phyloP scores from a whole-genome alignment of 2,113 vertebrate genomes.

The Ophiodon elongatus region DNA sequence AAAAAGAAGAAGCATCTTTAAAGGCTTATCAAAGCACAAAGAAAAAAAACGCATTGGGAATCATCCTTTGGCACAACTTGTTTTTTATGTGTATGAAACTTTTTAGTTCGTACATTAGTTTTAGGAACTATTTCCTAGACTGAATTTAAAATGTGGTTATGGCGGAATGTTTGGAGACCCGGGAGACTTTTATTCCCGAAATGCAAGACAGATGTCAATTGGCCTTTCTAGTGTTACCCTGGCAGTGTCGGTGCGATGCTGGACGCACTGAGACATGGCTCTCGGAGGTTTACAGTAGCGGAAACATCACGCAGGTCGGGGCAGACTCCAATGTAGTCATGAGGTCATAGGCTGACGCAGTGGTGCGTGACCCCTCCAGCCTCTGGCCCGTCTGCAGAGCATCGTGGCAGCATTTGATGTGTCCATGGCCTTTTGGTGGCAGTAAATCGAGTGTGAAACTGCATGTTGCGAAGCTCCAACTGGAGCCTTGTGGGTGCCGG shows the following conservation, averaged over 20 bases:
- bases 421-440: constrained; percentile 58
- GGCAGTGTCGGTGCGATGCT: neutral
- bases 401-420: constrained; percentile 52
- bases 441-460: constrained; percentile 78
- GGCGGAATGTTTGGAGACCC: neutral
- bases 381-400: constrained; percentile 36
- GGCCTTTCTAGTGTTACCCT: neutral
- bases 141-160: neutral
- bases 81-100: neutral
- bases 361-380: constrained; percentile 43
- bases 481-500: constrained; percentile 59
- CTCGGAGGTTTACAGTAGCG: neutral
- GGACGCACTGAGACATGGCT: neutral
- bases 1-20: neutral
- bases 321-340: constrained; percentile 34
- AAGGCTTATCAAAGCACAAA: neutral
- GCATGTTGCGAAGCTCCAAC: constrained; percentile 49
- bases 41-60: neutral
- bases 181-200: constrained; percentile 1
- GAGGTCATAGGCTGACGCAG: constrained; percentile 50
- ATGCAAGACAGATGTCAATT: neutral
- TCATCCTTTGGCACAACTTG: neutral
- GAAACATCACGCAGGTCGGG: constrained; percentile 20
- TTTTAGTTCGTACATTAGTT: neutral
- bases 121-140: neutral